phyloP scores from a whole-genome alignment of 2,888 invertebrate species.

The Synergus itoensis region DNA sequence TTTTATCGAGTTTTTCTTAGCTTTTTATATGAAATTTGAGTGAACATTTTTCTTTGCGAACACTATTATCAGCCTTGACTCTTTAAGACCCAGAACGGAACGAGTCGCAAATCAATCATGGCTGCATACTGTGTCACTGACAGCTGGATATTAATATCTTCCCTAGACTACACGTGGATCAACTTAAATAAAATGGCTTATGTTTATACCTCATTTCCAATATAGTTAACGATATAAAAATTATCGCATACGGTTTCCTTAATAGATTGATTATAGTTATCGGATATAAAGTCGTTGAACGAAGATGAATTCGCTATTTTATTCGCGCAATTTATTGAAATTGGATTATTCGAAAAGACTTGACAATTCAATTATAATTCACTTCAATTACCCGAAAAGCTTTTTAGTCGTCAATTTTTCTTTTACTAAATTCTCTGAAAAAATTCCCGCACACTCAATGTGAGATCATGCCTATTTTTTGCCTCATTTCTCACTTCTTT shows the following conservation, averaged over 20 bases:
- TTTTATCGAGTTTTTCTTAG: background rate
- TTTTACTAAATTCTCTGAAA: background rate
- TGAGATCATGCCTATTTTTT: slow-evolving; percentile 5
- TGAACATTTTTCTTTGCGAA: background rate
- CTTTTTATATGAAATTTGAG: background rate
- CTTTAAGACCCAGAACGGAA: background rate
- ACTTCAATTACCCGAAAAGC: background rate
- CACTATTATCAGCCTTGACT: background rate
- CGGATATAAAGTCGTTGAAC: background rate
- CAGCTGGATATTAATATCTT: slow-evolving; percentile 19
- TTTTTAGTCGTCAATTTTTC: background rate
- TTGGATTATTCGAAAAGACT: background rate
- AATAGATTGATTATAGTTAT: background rate
- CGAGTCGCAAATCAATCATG: slow-evolving; percentile 25
- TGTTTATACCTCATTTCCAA: background rate
- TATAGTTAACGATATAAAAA: background rate
- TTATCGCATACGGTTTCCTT: background rate
- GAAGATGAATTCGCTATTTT: background rate
- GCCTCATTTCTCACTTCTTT: background rate
- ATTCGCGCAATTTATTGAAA: background rate
- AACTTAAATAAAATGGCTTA: background rate
- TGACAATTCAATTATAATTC: background rate
- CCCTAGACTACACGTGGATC: background rate
- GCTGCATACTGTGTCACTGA: slow-evolving; percentile 9
- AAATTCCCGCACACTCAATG: background rate